Percentiles rank a stretch among this genome's conserved stretches.
phyloP scores from a whole-genome alignment of 2,888 invertebrate species.

The Clitarchus hookeri region DNA sequence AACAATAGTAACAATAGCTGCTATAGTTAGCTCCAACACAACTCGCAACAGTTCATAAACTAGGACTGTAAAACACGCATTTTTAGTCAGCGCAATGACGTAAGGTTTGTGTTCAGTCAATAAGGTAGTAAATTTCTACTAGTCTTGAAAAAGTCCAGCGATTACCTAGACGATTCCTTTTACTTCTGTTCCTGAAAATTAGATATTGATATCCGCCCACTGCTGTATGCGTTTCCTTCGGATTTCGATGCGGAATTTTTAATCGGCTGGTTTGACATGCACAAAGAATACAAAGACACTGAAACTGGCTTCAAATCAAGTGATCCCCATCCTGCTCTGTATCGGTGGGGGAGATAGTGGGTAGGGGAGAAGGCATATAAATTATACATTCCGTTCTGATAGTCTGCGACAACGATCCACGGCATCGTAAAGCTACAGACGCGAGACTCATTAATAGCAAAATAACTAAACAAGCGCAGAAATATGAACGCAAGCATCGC shows the following conservation, averaged over 20 bases:
- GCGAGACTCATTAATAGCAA: not conserved
- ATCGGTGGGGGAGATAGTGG: not conserved
- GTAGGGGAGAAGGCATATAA: not conserved
- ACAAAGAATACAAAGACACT: not conserved
- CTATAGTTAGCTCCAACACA: too few relatives aligned
- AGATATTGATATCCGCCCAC: not conserved
- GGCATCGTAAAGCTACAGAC: too few relatives aligned
- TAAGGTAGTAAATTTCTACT: too few relatives aligned
- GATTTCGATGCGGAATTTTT: not conserved
- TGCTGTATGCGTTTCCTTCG: not conserved
- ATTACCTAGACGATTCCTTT: not conserved
- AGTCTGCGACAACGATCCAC: too few relatives aligned
- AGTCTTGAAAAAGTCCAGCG: not conserved
- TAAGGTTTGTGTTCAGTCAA: too few relatives aligned
- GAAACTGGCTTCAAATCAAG: not conserved
- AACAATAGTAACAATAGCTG: too few relatives aligned
- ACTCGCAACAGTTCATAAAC: too few relatives aligned
- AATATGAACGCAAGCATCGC: not conserved
- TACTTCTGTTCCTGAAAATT: not conserved
- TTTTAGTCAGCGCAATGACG: too few relatives aligned
- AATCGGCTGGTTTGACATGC: not conserved
- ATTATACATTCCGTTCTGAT: too few relatives aligned
- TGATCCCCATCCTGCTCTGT: not conserved
- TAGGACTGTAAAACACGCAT: too few relatives aligned
- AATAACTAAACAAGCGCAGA: not conserved